phyloP scores from a whole-genome alignment of 2,888 invertebrate genomes.

The Cacoxenus indagator region DNA sequence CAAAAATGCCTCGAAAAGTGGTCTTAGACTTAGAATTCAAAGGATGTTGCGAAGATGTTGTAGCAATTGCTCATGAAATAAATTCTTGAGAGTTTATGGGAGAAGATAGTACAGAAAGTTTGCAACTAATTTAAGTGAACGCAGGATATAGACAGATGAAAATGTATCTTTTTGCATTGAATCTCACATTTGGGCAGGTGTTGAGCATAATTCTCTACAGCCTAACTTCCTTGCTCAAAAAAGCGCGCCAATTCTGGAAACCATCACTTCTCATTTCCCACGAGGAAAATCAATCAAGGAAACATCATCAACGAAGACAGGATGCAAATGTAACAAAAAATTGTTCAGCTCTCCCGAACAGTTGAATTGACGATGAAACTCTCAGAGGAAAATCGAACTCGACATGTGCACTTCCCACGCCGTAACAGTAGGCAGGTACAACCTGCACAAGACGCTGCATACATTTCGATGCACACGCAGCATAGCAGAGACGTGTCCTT shows the following conservation, averaged over 20 bases:
- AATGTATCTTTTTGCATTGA: too few species aligned
- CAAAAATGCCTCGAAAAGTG: too few species aligned
- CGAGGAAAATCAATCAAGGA: neutral
- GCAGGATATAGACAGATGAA: too few species aligned
- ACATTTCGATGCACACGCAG: constrained; percentile 31
- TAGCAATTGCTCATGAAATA: too few species aligned
- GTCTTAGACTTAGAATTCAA: too few species aligned
- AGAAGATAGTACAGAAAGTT: too few species aligned
- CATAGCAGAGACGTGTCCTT: constrained; percentile 32
- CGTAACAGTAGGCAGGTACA: constrained; percentile 33
- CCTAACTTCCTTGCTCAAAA: neutral
- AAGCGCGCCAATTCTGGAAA: neutral
- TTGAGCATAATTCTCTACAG: neutral
- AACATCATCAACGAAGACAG: constrained; percentile 40
- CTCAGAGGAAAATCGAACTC: neutral
- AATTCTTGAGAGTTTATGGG: too few species aligned
- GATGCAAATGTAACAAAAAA: constrained; percentile 47
- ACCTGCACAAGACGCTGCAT: constrained; percentile 33
- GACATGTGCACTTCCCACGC: constrained; percentile 47
- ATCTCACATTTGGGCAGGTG: neutral
- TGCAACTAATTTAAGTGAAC: too few species aligned
- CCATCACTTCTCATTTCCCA: neutral
- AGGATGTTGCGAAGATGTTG: too few species aligned
- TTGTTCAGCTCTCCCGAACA: neutral
- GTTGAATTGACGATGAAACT: constrained; percentile 12